These are phyloP conservation scores for Onychomys torridus DNA, from an alignment of 2,797 vertebrate species.

Conservation along the genomic window DNA sequence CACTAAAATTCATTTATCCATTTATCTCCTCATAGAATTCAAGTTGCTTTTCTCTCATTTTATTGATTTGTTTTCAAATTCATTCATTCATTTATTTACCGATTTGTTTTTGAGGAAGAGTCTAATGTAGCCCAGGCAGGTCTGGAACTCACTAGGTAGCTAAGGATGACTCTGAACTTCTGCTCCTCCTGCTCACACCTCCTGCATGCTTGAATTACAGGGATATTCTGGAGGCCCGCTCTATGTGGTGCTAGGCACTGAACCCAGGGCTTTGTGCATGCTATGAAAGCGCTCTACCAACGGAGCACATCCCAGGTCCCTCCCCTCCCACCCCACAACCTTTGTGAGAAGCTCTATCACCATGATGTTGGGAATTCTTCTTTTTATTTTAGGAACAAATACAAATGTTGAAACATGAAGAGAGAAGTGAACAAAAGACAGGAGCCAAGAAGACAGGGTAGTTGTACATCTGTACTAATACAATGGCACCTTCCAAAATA, in stretches of 20 bases:
- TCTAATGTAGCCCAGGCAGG: neutral
- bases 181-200: neutral
- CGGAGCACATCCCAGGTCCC: too few species aligned
- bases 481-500: neutral
- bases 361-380: neutral
- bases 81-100: neutral
- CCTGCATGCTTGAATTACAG: neutral
- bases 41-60: neutral
- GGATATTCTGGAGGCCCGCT: neutral
- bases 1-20: neutral
- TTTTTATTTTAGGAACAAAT: constrained; percentile 19
- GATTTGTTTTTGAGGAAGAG: neutral
- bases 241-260: neutral
- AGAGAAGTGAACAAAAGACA: neutral
- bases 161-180: neutral
- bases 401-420: neutral
- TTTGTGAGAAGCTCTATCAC: constrained; percentile 1
- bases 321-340: neutral
- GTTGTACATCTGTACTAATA: neutral
- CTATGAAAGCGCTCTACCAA: neutral
- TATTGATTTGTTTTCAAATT: neutral
- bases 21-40: neutral
- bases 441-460: neutral
- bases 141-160: neutral
- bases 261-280: neutral